Conservation (phyloP, 2,797 vertebrate species). For the Anisognathus igniventris region DNA sequence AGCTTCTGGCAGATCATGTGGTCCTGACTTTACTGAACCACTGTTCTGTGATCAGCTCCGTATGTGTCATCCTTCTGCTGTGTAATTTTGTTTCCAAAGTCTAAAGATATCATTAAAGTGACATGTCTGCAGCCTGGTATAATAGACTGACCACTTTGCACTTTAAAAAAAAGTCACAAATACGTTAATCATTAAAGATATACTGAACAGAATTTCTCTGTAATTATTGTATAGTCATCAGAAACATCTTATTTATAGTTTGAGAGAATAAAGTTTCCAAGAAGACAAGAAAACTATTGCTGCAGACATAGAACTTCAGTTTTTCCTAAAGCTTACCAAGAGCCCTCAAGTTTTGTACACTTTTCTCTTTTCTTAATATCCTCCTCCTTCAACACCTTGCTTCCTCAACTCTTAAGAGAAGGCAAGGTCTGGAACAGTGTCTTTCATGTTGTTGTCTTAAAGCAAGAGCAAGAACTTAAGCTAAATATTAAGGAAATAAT, state of each 20-base stretch:
- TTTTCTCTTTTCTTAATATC: not conserved
- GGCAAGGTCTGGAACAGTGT: not conserved
- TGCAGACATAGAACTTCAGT: not conserved
- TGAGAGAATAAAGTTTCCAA: not conserved
- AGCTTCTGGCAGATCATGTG: conserved; percentile 71
- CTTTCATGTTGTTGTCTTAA: not conserved
- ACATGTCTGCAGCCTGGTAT: conserved; percentile 29
- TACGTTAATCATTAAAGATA: not conserved
- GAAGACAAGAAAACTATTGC: not conserved
- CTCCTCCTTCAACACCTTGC: not conserved
- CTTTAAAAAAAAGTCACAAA: not conserved
- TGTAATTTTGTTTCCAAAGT: conserved; percentile 56
- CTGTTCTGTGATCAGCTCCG: conserved; percentile 70
- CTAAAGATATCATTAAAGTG: conserved; percentile 58
- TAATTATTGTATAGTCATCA: not conserved
- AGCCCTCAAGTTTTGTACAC: not conserved
- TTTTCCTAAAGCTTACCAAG: not conserved
- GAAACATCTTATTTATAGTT: not conserved
- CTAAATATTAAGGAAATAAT: not conserved
- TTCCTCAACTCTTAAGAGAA: not conserved
- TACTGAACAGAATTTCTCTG: not conserved
- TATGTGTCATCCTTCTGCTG: conserved; percentile 75
- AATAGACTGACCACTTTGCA: not conserved
- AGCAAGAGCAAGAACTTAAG: not conserved
- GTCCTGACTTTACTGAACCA: conserved; percentile 64